Conservation (phyloP, 2,888 invertebrate species). For the Coenonympha arcania region DNA sequence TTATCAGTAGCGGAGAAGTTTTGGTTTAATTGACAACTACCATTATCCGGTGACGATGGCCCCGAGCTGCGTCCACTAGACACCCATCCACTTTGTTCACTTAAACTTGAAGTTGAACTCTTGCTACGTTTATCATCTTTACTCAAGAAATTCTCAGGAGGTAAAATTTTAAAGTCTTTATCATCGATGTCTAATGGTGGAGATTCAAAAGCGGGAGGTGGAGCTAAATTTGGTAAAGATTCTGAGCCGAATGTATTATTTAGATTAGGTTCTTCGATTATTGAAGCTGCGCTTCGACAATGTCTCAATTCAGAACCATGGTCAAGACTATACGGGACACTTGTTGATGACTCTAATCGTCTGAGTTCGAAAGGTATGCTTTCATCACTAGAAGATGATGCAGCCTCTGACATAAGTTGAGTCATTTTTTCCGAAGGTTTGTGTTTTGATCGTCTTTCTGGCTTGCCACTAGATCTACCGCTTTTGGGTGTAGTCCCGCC, state of each 20-base stretch:
- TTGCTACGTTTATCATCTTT: conserved; percentile 59
- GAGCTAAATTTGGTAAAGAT: conserved; percentile 81
- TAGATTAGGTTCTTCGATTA: conserved; percentile 72
- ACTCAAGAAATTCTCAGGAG: conserved; percentile 66
- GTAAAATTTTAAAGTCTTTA: conserved; percentile 68
- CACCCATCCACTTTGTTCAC: conserved; percentile 92
- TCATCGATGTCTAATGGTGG: conserved; percentile 69
- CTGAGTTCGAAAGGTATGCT: conserved; percentile 68
- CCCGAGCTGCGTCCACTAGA: conserved; percentile 82
- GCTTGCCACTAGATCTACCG: conserved; percentile 69
- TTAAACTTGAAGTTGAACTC: conserved; percentile 79
- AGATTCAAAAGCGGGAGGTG: conserved; percentile 76
- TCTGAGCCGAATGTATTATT: conserved; percentile 76
- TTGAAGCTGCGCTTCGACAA: conserved; percentile 73
- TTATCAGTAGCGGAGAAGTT: conserved; percentile 55
- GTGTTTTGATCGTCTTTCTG: conserved; percentile 63
- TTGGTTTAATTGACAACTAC: conserved; percentile 69
- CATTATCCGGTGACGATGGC: conserved; percentile 76
- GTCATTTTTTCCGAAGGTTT: conserved; percentile 71
- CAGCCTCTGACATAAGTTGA: conserved; percentile 71
- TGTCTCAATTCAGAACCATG: conserved; percentile 70
- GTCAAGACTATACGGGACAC: conserved; percentile 78
- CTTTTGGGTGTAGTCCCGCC: conserved; percentile 73
- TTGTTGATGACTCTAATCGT: conserved; percentile 74
- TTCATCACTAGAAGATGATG: conserved; percentile 76